phyloP scores from a whole-genome alignment of 2,113 vertebrate genomes.

The Hemichromis elongatus region DNA sequence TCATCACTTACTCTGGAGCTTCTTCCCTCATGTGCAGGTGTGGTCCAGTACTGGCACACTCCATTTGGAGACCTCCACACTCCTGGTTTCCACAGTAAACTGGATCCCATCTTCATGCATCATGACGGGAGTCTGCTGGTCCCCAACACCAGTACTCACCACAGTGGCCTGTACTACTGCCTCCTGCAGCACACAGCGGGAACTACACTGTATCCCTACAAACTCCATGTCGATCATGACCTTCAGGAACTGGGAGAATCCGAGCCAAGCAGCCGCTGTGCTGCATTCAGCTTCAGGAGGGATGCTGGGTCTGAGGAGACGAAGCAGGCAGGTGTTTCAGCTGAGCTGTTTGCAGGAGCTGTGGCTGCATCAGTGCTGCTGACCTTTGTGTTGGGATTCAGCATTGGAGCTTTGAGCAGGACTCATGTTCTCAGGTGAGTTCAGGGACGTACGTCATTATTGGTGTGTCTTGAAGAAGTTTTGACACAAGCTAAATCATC shows the following conservation, averaged over 20 bases:
- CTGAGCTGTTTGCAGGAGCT: conserved; percentile 34
- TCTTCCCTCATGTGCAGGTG: conserved; percentile 17
- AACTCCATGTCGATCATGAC: background rate
- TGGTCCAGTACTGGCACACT: conserved; percentile 65
- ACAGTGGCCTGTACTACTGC: conserved; percentile 72
- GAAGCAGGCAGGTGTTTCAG: background rate
- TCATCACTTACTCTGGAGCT: background rate
- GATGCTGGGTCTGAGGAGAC: background rate
- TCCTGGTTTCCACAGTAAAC: background rate
- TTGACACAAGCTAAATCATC: background rate
- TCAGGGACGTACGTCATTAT: background rate
- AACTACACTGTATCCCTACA: conserved; percentile 41
- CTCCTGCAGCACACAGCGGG: conserved; percentile 27
- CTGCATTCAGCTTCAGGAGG: background rate
- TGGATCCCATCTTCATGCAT: conserved; percentile 28
- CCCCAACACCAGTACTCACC: conserved; percentile 25
- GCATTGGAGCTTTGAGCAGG: conserved; percentile 61
- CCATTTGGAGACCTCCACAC: conserved; percentile 60
- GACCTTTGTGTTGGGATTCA: conserved; percentile 69
- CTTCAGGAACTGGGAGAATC: background rate
- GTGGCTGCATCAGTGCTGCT: conserved; percentile 66
- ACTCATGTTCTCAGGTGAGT: conserved; percentile 53
- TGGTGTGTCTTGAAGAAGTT: background rate
- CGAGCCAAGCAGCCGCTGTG: background rate
- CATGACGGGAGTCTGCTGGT: conserved; percentile 58